phyloP scores from a whole-genome alignment of 2,113 vertebrate species.

The Lepus timidus region DNA sequence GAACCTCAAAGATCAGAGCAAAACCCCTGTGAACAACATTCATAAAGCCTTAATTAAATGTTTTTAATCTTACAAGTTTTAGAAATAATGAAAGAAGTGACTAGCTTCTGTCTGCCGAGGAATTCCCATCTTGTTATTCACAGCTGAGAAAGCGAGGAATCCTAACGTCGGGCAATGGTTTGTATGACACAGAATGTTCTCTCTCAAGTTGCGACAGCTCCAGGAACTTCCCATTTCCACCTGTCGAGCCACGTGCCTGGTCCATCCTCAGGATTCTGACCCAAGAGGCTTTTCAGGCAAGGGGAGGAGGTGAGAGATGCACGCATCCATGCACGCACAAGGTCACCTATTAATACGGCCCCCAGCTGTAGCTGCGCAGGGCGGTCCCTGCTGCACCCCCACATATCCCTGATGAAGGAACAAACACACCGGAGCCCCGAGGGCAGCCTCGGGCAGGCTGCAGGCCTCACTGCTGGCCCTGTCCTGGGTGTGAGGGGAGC shows the following conservation, averaged over 20 bases:
- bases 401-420: accelerated
- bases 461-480: background rate
- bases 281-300: background rate
- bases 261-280: background rate
- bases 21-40: background rate
- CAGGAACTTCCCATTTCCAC: background rate
- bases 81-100: slow-evolving; percentile 18
- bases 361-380: background rate
- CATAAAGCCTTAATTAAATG: background rate
- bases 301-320: background rate
- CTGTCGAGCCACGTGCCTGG: background rate
- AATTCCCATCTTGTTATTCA: background rate
- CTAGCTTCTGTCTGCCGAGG: background rate
- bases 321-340: background rate
- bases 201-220: background rate
- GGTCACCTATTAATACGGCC: accelerated
- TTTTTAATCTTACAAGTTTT: slow-evolving; percentile 26
- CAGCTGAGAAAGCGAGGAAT: background rate
- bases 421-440: background rate
- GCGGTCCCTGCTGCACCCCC: background rate
- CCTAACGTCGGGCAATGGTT: background rate
- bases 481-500: background rate
- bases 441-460: background rate
- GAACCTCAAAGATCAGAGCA: background rate
- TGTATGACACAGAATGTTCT: background rate